These are phyloP conservation scores for Chlorocebus sabaeus DNA, from an alignment of 2,113 vertebrate genomes.

Conservation along the genomic window DNA sequence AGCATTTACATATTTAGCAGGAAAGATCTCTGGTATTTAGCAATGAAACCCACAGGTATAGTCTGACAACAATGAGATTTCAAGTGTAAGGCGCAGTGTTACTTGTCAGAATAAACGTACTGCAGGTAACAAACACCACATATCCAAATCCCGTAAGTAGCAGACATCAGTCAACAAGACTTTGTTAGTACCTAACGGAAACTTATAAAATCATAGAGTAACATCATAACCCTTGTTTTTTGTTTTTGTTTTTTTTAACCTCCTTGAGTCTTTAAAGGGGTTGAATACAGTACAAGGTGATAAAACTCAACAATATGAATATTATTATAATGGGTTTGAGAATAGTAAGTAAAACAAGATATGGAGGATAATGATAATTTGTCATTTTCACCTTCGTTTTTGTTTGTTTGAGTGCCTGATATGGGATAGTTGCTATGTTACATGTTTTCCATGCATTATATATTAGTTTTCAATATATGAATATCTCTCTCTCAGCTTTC, in stretches of 20 bases:
- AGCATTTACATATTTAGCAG: accelerated
- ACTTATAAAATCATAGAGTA: background rate
- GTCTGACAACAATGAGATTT: background rate
- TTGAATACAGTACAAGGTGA: background rate
- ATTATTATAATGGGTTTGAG: background rate
- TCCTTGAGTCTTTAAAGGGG: background rate
- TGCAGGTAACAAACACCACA: background rate
- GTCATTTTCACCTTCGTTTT: background rate
- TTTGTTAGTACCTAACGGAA: background rate
- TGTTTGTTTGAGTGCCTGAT: background rate
- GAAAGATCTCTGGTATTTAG: background rate
- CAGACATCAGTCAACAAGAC: background rate
- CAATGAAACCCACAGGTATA: background rate
- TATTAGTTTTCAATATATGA: background rate
- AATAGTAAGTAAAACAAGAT: background rate
- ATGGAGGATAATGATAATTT: too few species aligned
- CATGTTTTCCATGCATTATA: background rate
- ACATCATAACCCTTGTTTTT: background rate
- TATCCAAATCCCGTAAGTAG: background rate
- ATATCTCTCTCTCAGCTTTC: background rate
- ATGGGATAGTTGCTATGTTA: background rate
- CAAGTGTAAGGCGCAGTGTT: background rate
- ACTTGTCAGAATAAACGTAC: background rate
- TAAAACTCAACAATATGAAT: background rate
- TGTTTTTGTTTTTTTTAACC: too few species aligned